Percentiles rank a stretch among this genome's conserved stretches.
Evolutionary conservation across 2,797 vertebrate genomes (phyloP).

Genomic region (Otolemur crassicaudatus): DNA sequence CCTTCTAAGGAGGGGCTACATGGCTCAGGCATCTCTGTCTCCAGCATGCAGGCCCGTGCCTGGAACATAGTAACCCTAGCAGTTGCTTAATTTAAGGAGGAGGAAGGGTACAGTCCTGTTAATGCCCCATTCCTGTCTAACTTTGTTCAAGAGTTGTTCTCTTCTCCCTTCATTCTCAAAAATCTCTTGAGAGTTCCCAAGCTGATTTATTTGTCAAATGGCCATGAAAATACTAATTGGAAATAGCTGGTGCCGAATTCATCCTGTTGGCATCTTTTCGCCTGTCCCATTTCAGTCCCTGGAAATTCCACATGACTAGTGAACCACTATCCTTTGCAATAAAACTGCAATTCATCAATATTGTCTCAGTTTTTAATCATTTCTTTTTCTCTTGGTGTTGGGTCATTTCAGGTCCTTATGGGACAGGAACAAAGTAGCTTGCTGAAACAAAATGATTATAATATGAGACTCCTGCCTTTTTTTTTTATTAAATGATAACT

Average conservation of each 20-base stretch:
- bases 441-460: slow-evolving; percentile 76
- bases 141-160: neutral
- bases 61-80: neutral
- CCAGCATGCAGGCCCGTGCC: rapidly evolving
- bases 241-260: neutral
- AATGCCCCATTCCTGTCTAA: too few species aligned
- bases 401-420: slow-evolving; percentile 52
- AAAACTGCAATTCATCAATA: slow-evolving; percentile 51
- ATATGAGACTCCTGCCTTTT: slow-evolving; percentile 59
- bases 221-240: neutral
- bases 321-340: slow-evolving; percentile 41
- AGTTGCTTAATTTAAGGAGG: neutral
- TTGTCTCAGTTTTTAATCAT: slow-evolving; percentile 67
- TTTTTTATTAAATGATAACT: too few species aligned
- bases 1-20: neutral
- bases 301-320: neutral
- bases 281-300: neutral
- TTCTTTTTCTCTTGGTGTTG: slow-evolving; percentile 65
- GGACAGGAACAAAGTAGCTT: slow-evolving; percentile 68
- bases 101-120: neutral
- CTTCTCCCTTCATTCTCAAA: neutral
- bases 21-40: too few species aligned
- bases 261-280: neutral
- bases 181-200: neutral
- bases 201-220: neutral